Evolutionary conservation across 1,140 invertebrate genomes (phyloP).

Genomic region (Bombus vancouverensis): DNA sequence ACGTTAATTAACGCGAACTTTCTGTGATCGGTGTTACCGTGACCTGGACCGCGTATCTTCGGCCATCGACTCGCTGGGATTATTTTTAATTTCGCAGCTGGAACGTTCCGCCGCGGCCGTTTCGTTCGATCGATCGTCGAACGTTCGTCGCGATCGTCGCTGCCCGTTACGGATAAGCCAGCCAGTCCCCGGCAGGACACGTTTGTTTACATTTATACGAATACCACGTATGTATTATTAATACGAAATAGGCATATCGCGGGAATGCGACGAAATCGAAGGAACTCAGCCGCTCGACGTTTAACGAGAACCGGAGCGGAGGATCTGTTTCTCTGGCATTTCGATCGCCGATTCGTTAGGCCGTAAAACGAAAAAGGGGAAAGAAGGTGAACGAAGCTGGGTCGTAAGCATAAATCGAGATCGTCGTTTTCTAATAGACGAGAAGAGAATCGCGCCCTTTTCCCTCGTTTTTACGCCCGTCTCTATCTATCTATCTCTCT

Average conservation of each 20-base stretch:
- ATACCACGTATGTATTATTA: slow-evolving; percentile 31
- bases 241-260: slow-evolving; percentile 28
- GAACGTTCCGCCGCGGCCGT: neutral
- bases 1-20: neutral
- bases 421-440: neutral
- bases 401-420: neutral
- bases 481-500: no score
- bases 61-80: slow-evolving; percentile 21
- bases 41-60: slow-evolving; percentile 3
- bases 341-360: neutral
- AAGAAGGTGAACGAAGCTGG: neutral
- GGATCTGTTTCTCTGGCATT: neutral
- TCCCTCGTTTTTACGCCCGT: neutral
- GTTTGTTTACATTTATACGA: slow-evolving; percentile 51
- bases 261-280: slow-evolving; percentile 17
- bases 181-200: neutral
- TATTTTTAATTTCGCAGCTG: neutral
- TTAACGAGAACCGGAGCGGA: neutral
- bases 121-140: neutral
- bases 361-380: no score
- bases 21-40: slow-evolving; percentile 35
- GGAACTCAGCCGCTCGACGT: neutral
- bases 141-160: neutral
- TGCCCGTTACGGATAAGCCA: slow-evolving; percentile 11
- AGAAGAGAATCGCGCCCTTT: neutral